These are phyloP conservation scores for Oriolus oriolus DNA, from an alignment of 2,113 vertebrate genomes.

Conservation along the genomic window DNA sequence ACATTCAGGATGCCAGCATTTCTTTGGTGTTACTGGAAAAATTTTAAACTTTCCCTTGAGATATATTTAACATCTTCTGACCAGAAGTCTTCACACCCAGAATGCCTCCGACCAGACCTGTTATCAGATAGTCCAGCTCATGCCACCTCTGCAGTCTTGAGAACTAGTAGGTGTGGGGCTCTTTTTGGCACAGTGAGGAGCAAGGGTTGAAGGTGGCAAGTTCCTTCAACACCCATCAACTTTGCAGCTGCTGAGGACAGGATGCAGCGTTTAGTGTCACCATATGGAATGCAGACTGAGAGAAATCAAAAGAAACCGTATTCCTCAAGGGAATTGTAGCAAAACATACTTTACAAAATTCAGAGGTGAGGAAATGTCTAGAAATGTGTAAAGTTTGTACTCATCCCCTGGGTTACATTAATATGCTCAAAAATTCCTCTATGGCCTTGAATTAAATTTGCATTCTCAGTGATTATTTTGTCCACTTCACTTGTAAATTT, in stretches of 20 bases:
- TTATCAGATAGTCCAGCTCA: neutral
- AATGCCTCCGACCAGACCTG: neutral
- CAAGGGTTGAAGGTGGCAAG: neutral
- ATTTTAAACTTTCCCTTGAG: neutral
- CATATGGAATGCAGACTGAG: neutral
- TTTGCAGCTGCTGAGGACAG: neutral
- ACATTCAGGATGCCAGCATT: neutral
- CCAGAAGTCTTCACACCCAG: neutral
- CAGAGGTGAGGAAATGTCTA: neutral
- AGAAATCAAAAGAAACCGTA: neutral
- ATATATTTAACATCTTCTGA: neutral
- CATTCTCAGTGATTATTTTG: neutral
- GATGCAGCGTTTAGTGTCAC: neutral
- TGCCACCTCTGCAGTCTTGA: neutral
- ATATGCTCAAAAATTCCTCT: neutral
- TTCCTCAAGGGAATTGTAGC: neutral
- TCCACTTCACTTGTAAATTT: neutral
- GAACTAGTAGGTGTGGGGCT: neutral
- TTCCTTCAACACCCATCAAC: neutral
- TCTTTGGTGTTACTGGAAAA: neutral
- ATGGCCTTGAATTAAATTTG: neutral
- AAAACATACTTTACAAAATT: neutral
- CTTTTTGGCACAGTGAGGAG: neutral
- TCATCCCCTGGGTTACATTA: neutral
- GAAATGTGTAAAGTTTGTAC: neutral